Percentiles rank a stretch among this genome's conserved stretches.
These are phyloP conservation scores for Gallinago nigripennis DNA, from an alignment of 2,797 vertebrate species.

Conservation along the genomic window DNA sequence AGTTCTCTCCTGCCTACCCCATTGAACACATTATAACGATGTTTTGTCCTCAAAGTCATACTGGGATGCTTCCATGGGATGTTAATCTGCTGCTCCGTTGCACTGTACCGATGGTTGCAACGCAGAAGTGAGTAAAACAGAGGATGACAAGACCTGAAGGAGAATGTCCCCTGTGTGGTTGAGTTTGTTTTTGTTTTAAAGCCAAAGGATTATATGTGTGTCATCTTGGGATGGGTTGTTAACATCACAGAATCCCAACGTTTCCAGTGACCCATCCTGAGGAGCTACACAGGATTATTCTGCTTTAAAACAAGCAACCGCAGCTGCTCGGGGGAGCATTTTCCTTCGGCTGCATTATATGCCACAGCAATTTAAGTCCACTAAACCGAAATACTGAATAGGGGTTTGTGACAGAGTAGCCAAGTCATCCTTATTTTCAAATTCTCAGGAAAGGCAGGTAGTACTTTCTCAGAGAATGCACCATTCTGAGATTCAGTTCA, in stretches of 20 bases:
- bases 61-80: neutral
- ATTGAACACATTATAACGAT: fast-evolving
- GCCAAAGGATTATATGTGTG: conserved; percentile 31
- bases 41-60: neutral
- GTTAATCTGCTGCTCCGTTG: neutral
- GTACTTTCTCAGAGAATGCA: neutral
- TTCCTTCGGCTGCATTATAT: neutral
- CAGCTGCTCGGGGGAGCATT: neutral
- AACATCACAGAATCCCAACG: neutral
- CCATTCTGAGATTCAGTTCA: neutral
- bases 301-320: neutral
- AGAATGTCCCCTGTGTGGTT: neutral
- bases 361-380: conserved; percentile 32
- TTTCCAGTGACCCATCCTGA: conserved; percentile 28
- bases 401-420: conserved; percentile 40
- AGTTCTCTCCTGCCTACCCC: neutral
- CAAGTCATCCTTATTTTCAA: conserved; percentile 4
- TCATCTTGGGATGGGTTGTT: conserved; percentile 26
- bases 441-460: conserved; percentile 1
- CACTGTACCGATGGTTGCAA: neutral
- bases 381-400: conserved; percentile 37
- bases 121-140: neutral
- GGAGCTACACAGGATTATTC: conserved; percentile 32
- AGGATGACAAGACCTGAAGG: neutral
- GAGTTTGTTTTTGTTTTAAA: conserved; percentile 12